phyloP scores from a whole-genome alignment of 2,888 invertebrate species.

The Pteria penguin region DNA sequence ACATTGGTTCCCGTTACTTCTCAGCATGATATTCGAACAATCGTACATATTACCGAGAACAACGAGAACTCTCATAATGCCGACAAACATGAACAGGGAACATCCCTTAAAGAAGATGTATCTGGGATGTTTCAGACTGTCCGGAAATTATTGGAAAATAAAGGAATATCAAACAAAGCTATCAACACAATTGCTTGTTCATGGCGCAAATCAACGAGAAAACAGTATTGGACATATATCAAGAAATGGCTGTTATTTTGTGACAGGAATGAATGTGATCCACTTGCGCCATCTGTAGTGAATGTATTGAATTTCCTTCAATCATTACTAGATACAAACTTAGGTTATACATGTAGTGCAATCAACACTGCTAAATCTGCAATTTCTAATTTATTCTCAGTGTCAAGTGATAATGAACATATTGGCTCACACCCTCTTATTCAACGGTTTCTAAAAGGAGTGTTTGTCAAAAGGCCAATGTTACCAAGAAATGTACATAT shows the following conservation, averaged over 20 bases:
- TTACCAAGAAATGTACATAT: slow-evolving; percentile 43
- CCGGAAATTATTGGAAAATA: background rate
- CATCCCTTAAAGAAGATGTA: background rate
- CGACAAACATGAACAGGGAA: background rate
- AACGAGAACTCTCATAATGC: background rate
- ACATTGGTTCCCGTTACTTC: background rate
- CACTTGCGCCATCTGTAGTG: slow-evolving; percentile 38
- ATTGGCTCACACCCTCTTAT: no score
- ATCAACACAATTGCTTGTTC: background rate
- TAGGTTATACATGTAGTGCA: no score
- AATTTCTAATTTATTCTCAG: no score
- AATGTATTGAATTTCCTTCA: no score
- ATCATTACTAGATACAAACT: no score
- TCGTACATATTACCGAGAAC: slow-evolving; percentile 12
- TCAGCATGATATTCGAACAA: slow-evolving; percentile 10
- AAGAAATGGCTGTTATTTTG: background rate
- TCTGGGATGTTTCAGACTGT: background rate
- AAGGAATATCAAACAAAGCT: background rate
- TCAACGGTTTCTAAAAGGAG: no score
- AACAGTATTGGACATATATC: background rate
- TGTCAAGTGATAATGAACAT: no score
- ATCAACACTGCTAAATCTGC: no score
- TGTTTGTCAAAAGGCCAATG: slow-evolving; percentile 29
- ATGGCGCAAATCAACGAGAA: background rate
- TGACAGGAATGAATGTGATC: slow-evolving; percentile 30